A percentile compares a stretch with the other conserved stretches of the same genome.
Conservation (phyloP, 2,797 vertebrate genomes). For the Monodelphis domestica region DNA sequence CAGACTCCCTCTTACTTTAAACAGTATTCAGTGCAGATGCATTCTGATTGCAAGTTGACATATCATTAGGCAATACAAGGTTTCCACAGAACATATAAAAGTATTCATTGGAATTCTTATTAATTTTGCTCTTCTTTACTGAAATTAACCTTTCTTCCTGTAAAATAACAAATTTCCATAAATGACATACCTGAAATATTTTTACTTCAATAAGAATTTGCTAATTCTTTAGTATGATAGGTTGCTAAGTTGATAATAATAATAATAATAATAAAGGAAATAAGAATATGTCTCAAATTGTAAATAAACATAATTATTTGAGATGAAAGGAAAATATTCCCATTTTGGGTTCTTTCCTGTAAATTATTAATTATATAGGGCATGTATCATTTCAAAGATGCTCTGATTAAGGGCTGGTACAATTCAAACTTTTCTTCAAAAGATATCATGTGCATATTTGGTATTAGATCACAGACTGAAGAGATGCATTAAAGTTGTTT, state of each 20-base stretch:
- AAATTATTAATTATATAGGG: conserved; percentile 4
- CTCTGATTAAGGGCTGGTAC: conserved; percentile 1
- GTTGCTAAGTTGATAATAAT: conserved; percentile 25
- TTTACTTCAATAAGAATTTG: conserved; percentile 46
- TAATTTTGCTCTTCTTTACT: conserved; percentile 46
- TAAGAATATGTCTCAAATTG: conserved; percentile 21
- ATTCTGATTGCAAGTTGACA: neutral
- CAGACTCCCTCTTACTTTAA: conserved; percentile 6
- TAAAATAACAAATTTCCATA: conserved; percentile 25
- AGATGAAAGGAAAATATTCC: neutral
- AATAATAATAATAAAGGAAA: conserved; percentile 29
- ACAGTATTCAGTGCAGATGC: conserved; percentile 3
- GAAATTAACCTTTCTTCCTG: conserved; percentile 18
- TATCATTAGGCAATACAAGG: conserved; percentile 36
- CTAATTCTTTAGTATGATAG: neutral
- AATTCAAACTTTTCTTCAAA: neutral
- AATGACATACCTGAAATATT: conserved; percentile 39
- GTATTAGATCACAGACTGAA: conserved; percentile 18
- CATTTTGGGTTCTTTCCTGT: neutral
- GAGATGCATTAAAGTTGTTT: neutral
- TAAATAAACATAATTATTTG: conserved; percentile 27
- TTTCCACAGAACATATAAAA: conserved; percentile 23
- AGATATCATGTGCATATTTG: conserved; percentile 7
- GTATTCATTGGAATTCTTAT: conserved; percentile 28
- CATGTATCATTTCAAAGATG: conserved; percentile 16